A percentile compares a stretch with the other conserved stretches of the same genome.
Evolutionary conservation across 2,888 invertebrate genomes (phyloP).

Genomic region (Chymomyza amoena): DNA sequence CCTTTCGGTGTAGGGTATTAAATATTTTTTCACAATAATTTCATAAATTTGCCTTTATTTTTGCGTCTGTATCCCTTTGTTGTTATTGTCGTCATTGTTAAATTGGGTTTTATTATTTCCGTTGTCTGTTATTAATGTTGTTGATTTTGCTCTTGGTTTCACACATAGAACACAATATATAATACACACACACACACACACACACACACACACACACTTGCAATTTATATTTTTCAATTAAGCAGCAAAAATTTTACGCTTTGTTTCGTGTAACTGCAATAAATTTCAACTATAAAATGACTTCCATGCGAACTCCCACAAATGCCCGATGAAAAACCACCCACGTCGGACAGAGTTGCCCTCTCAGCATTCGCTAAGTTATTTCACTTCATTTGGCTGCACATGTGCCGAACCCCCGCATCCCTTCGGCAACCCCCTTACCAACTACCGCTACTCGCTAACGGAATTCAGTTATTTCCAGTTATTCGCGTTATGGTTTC

Average conservation of each 20-base stretch:
- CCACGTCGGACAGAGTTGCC: neutral
- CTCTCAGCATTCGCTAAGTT: neutral
- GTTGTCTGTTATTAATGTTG: constrained; percentile 67
- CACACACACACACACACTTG: constrained; percentile 40
- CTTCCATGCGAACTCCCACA: neutral
- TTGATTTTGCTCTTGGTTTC: constrained; percentile 53
- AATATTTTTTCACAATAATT: neutral
- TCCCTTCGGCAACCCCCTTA: neutral
- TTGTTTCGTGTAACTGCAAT: constrained; percentile 67
- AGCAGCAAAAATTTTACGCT: constrained; percentile 65
- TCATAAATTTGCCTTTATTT: neutral
- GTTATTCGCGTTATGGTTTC: constrained; percentile 60
- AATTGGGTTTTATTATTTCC: constrained; percentile 70
- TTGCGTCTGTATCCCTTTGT: neutral
- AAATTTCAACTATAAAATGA: constrained; percentile 59
- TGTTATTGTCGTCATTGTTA: constrained; percentile 55
- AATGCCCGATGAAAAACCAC: neutral
- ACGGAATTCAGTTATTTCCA: constrained; percentile 15
- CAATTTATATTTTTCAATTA: constrained; percentile 75
- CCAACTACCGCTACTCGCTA: constrained; percentile 6
- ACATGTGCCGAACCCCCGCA: constrained; percentile 23
- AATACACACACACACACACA: constrained; percentile 26
- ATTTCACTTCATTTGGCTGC: constrained; percentile 65
- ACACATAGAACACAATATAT: constrained; percentile 6
- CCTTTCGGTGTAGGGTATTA: neutral